Conservation (phyloP, 2,888 invertebrate species). For the Aporophyla nigra region DNA sequence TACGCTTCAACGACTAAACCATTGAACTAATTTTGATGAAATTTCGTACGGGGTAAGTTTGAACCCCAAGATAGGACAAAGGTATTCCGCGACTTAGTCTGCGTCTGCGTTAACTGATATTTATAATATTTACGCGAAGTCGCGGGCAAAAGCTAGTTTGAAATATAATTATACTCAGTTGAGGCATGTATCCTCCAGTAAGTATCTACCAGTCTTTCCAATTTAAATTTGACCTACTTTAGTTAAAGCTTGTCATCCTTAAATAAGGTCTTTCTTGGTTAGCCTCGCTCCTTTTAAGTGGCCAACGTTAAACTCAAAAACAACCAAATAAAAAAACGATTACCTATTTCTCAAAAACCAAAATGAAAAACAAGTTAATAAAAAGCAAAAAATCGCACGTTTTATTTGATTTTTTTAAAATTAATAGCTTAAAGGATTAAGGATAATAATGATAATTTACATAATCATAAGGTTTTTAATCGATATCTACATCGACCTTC, state of each 20-base stretch:
- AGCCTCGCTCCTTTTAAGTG: background rate
- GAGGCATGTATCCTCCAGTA: background rate
- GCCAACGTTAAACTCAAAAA: background rate
- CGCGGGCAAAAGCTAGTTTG: background rate
- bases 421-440: background rate
- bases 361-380: constrained; percentile 5
- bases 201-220: background rate
- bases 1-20: too few species aligned
- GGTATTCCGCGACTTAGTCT: too few species aligned
- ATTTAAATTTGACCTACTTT: constrained; percentile 5
- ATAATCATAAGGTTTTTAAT: too few species aligned
- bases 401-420: background rate
- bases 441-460: background rate
- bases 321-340: background rate
- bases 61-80: too few species aligned
- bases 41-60: too few species aligned
- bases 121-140: too few species aligned
- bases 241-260: constrained; percentile 13
- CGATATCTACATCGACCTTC: background rate
- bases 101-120: too few species aligned
- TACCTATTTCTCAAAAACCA: background rate
- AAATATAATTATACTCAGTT: background rate
- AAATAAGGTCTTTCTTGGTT: constrained; percentile 13
- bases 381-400: background rate
- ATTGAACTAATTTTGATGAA: too few species aligned